Conservation (phyloP, 2,888 invertebrate genomes). For the Phasia obesa region DNA sequence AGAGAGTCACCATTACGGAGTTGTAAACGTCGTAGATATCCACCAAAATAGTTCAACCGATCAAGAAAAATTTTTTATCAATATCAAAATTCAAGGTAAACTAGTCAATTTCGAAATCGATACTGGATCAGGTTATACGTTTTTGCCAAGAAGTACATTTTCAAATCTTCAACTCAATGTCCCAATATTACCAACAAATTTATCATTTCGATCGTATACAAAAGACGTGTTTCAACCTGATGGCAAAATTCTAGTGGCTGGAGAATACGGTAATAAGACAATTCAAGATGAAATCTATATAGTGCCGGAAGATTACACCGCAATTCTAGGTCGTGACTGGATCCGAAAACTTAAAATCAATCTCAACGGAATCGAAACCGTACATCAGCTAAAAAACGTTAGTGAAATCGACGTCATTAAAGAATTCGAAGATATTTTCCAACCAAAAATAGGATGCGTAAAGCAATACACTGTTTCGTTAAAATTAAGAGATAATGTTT, state of each 20-base stretch:
- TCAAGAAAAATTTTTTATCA: slow-evolving; percentile 29
- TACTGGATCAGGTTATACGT: slow-evolving; percentile 39
- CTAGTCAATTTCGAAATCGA: slow-evolving; percentile 34
- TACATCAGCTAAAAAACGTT: too few species aligned
- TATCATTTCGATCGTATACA: slow-evolving; percentile 54
- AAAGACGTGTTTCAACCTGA: slow-evolving; percentile 31
- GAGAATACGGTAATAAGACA: slow-evolving; percentile 28
- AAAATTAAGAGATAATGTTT: slow-evolving; percentile 37
- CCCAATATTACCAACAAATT: slow-evolving; percentile 31
- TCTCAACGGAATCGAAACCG: too few species aligned
- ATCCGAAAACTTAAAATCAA: slow-evolving; percentile 3
- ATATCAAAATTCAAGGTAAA: slow-evolving; percentile 40
- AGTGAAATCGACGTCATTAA: too few species aligned
- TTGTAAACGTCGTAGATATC: slow-evolving; percentile 26
- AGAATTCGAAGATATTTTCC: too few species aligned
- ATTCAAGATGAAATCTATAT: slow-evolving; percentile 59
- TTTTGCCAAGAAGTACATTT: slow-evolving; percentile 25
- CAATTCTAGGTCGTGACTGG: slow-evolving; percentile 46
- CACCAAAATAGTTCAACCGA: slow-evolving; percentile 19
- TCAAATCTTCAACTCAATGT: slow-evolving; percentile 41
- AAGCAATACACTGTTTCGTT: slow-evolving; percentile 27
- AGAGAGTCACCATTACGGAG: neutral
- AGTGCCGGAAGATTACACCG: too few species aligned
- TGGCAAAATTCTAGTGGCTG: slow-evolving; percentile 52
- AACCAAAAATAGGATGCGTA: slow-evolving; percentile 45